Evolutionary conservation across 2,113 vertebrate species (phyloP).

Genomic region (Lamprologus speciosus): DNA sequence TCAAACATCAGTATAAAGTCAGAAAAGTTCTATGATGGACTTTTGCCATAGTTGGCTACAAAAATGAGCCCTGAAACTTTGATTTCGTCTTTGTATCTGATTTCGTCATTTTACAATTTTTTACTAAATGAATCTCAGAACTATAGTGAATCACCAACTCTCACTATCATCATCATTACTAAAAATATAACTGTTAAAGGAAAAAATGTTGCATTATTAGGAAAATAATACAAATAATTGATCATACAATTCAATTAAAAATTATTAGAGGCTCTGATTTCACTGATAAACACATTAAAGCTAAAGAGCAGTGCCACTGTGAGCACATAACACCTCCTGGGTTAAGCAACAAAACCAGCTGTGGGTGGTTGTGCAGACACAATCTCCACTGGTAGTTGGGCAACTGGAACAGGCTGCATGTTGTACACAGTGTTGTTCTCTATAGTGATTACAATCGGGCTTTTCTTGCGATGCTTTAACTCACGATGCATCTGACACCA

Average conservation of each 20-base stretch:
- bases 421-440: neutral
- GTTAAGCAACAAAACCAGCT: neutral
- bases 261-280: neutral
- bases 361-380: neutral
- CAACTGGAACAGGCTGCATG: neutral
- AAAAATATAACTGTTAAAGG: neutral
- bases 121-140: neutral
- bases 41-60: neutral
- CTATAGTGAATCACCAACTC: neutral
- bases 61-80: neutral
- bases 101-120: accelerated
- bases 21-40: neutral
- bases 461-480: constrained; percentile 14
- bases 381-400: neutral
- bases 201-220: neutral
- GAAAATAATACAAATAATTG: neutral
- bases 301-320: neutral
- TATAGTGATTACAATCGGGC: neutral
- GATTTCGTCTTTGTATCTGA: accelerated
- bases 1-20: neutral
- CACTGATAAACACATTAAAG: neutral
- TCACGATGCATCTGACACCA: constrained; percentile 51
- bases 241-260: neutral
- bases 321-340: neutral
- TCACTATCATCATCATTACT: neutral